Evolutionary conservation across 53 echinoderm and acorn worm genomes (phyloP).

Genomic region (Paracentrotus lividus): DNA sequence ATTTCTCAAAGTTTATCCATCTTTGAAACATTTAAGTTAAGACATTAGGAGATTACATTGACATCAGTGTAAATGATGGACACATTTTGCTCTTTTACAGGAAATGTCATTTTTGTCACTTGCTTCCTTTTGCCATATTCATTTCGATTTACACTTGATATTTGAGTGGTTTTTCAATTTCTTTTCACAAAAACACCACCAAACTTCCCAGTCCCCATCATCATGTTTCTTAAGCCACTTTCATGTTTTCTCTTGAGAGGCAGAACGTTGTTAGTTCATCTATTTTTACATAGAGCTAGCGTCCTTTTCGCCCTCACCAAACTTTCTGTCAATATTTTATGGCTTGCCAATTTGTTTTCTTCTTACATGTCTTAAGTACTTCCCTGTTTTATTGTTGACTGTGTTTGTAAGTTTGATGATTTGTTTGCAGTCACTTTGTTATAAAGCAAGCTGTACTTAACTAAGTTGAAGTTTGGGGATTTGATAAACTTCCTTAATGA

Average conservation of each 20-base stretch:
- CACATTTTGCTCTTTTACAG: too few species aligned
- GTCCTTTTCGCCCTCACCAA: too few species aligned
- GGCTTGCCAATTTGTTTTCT: slow-evolving; percentile 23
- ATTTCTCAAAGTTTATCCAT: too few species aligned
- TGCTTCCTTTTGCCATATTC: background rate
- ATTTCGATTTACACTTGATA: background rate
- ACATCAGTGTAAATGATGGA: too few species aligned
- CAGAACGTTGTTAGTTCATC: too few species aligned
- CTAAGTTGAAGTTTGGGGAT: background rate
- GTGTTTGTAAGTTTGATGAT: background rate
- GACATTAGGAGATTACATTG: too few species aligned
- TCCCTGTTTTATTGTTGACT: background rate
- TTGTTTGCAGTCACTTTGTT: background rate
- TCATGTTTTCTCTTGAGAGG: too few species aligned
- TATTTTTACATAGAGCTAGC: too few species aligned
- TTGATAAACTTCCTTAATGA: background rate
- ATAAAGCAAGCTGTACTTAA: slow-evolving; percentile 22
- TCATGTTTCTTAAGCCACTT: background rate
- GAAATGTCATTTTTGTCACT: too few species aligned
- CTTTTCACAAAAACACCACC: background rate
- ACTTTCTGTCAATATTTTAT: background rate
- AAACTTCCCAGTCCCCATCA: background rate
- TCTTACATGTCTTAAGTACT: background rate
- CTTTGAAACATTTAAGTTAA: too few species aligned
- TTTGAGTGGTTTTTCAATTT: background rate